Evolutionary conservation across 2,888 invertebrate genomes (phyloP), one percentile per base, ranked within the genome.

Genomic region (Tetranychus piercei): DNA sequence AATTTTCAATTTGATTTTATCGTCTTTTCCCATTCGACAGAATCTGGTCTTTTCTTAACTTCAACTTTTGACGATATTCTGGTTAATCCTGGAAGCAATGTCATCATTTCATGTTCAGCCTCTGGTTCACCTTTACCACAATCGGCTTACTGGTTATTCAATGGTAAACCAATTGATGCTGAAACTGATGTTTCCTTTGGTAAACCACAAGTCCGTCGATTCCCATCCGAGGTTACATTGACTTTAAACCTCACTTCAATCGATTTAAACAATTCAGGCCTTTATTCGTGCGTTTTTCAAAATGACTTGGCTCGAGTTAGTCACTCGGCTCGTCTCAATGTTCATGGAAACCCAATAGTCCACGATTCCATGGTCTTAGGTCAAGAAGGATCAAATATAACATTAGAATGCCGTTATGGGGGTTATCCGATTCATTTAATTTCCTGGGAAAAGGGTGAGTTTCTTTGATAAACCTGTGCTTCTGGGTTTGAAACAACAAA

Each of bases 141-240:
- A 34, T 34, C 66, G n/a, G 69, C 34, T 20, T 18, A 22, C 11
- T 69, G 69, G 69, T 22, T 69, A 20, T 69, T 69, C 22, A 69
- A 69, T 69, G 69, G 69, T 69, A 69, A 69, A 22, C 20, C 69
- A 22, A 23, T 69, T 23, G 34, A 69, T 55, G 55, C 11, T 55
- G 15, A 55, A 55, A 55, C 11, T 55, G 55, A 55, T 55, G 55
- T 15, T 15, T 15, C 55, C 3, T 15, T 55, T 15, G 55, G 55
- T 6, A 20, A 69, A 23, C 20, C 34, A 23, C 69, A 69, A 69
- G 34, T 20, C 34, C 20, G 22, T 22, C 69, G 69, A 23, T 20
- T 69, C 20, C 20, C 22, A 23, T 23, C 20, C 11, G 69, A 69
- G 20, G 34, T 69, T 20, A 23, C 20, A 22, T 20, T 22, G 11